Evolutionary conservation across 2,888 invertebrate species (phyloP), one percentile per base, ranked within the genome.

Genomic region (Sipha maydis): DNA sequence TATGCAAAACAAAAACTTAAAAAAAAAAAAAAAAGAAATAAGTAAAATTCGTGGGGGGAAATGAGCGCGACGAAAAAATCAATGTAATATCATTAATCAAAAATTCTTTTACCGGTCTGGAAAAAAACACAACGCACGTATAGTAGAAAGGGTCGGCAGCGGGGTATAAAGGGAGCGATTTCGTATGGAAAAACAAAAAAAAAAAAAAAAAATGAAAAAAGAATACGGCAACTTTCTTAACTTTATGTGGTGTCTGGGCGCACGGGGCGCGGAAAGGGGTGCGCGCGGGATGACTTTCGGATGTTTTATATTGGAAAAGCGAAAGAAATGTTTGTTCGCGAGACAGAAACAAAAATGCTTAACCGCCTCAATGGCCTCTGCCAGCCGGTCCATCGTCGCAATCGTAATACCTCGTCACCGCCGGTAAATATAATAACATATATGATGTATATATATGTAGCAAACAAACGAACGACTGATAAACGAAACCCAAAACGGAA

Each of bases 41-140:
- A 54, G 56, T 69, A 85, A 73, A 85, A 86, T 8, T 38, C 75
- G 61, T 11, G 56, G 38, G 56, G 73, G 79, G 38, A 71, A 79
- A 79, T 56, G 85, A 79, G 85, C 28, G 34, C 48, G n/a, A 38
- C 17, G 67, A 69, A 85, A 85, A 84, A 86, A 88, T 88, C 88
- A 88, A 88, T 88, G 88, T 88, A 88, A 88, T 88, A 88, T 88
- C 88, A 88, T 88, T 88, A 88, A 88, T 88, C 88, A 88, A 88
- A 88, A 88, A 88, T 88, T 88, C 88, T 88, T 80, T 88, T 88
- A 88, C 88, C 88, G 88, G 80, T 82, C 88, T 54, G 75, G n/a
- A 73, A 38, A 79, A 79, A 85, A 54, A 85, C 48, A 73, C 79
- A 75, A 77, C 73, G 28, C 71, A 19, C 56, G 31, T 25, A 41